A percentile compares a stretch with the other conserved stretches of the same genome.
phyloP scores from a whole-genome alignment of 2,797 vertebrate species.

The Sphaeramia orbicularis region DNA sequence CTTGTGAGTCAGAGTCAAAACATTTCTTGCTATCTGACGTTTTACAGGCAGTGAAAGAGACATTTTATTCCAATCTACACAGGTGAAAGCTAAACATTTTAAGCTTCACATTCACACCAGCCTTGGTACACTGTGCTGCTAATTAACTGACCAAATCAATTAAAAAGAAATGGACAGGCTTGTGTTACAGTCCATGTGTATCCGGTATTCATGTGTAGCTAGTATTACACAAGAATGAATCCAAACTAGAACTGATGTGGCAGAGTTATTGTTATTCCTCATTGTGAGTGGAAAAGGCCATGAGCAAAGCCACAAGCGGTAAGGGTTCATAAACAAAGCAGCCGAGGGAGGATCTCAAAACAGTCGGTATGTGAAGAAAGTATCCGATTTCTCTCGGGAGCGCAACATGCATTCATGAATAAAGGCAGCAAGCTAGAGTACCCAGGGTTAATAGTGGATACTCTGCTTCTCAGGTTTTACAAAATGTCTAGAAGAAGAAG shows the following conservation, averaged over 20 bases:
- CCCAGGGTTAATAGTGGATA: constrained; percentile 44
- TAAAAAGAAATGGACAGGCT: constrained; percentile 65
- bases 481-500: constrained; percentile 57
- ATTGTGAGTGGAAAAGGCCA: constrained; percentile 35
- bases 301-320: constrained; percentile 30
- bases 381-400: constrained; percentile 58
- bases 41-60: constrained; percentile 5
- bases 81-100: neutral
- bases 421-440: constrained; percentile 49
- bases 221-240: constrained; percentile 62
- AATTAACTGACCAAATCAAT: constrained; percentile 64
- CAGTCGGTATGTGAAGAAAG: constrained; percentile 35
- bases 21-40: constrained; percentile 6
- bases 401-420: constrained; percentile 64
- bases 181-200: constrained; percentile 50
- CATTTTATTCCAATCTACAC: too few species aligned
- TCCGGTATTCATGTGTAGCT: constrained; percentile 47
- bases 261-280: constrained; percentile 40
- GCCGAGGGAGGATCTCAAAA: constrained; percentile 43
- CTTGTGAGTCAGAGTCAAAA: constrained; percentile 28
- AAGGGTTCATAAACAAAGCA: constrained; percentile 49
- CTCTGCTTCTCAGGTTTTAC: constrained; percentile 55
- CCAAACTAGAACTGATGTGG: constrained; percentile 33
- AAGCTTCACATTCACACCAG: constrained; percentile 10
- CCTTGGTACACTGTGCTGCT: constrained; percentile 9